phyloP scores from a whole-genome alignment of 2,113 vertebrate genomes.

The Leucoraja erinaceus region DNA sequence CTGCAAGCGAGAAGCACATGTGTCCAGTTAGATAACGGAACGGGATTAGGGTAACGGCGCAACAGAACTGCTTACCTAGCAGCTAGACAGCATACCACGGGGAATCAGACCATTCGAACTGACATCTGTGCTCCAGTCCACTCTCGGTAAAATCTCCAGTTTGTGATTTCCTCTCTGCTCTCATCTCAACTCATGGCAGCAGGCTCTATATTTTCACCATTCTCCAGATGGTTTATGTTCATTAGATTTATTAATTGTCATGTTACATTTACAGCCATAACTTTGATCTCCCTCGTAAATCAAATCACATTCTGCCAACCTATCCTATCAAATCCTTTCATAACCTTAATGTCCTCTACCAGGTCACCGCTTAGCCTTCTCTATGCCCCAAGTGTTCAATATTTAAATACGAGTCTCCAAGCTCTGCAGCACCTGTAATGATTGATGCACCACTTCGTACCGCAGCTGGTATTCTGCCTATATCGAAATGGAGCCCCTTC shows the following conservation, averaged over 20 bases:
- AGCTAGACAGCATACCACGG: not conserved
- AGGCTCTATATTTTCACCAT: not conserved
- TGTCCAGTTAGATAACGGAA: not conserved
- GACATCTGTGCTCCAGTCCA: too few species aligned
- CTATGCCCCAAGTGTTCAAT: not conserved
- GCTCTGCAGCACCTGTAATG: not conserved
- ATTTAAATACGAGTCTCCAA: not conserved
- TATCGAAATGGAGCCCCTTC: not conserved
- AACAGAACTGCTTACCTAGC: too few species aligned
- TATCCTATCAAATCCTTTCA: not conserved
- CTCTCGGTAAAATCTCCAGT: not conserved
- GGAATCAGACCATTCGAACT: not conserved
- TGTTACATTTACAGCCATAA: too few species aligned
- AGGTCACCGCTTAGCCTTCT: not conserved
- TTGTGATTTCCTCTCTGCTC: not conserved
- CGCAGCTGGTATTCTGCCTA: too few species aligned
- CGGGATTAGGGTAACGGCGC: not conserved
- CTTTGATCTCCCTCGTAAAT: not conserved
- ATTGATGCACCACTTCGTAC: not conserved
- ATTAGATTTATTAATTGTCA: not conserved
- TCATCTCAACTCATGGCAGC: not conserved
- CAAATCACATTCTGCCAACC: not conserved
- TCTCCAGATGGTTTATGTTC: not conserved
- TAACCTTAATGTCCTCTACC: not conserved
- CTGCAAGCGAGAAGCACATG: constrained; percentile 50